Conservation (phyloP, 2,797 vertebrate genomes). For the Perodicticus potto region DNA sequence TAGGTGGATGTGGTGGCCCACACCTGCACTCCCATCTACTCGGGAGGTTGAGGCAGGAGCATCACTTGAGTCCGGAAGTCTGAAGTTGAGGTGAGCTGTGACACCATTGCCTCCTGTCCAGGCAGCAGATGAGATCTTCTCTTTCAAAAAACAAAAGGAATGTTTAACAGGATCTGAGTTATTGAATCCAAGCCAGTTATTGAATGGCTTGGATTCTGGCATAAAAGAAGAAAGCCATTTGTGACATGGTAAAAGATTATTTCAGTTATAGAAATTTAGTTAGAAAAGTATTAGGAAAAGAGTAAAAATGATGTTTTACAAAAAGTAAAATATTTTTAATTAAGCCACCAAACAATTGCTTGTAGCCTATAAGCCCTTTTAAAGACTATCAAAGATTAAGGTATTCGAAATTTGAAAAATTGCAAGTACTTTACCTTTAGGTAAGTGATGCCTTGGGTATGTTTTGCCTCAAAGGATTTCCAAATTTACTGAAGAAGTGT, state of each 20-base stretch:
- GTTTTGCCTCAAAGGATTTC: conserved; percentile 4
- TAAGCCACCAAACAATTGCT: background rate
- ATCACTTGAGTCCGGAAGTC: too few species aligned
- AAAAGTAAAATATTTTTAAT: background rate
- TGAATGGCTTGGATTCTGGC: conserved; percentile 2
- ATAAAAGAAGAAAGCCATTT: background rate
- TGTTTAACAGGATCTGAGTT: background rate
- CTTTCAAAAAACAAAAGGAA: too few species aligned
- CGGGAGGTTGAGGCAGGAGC: too few species aligned
- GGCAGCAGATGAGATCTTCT: too few species aligned
- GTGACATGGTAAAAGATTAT: background rate
- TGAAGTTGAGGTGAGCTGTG: too few species aligned
- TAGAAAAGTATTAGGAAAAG: conserved; percentile 33
- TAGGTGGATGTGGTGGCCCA: too few species aligned
- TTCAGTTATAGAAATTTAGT: background rate
- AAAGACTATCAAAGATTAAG: background rate
- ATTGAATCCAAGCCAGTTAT: background rate
- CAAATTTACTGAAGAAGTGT: background rate
- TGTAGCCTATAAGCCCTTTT: background rate
- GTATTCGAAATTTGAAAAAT: conserved; percentile 28
- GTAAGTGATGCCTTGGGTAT: background rate
- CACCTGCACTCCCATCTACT: too few species aligned
- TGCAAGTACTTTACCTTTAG: background rate
- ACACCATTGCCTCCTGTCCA: too few species aligned
- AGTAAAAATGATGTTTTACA: conserved; percentile 34